Evolutionary conservation across 2,888 invertebrate genomes (phyloP).

Genomic region (Pandemis heparana): DNA sequence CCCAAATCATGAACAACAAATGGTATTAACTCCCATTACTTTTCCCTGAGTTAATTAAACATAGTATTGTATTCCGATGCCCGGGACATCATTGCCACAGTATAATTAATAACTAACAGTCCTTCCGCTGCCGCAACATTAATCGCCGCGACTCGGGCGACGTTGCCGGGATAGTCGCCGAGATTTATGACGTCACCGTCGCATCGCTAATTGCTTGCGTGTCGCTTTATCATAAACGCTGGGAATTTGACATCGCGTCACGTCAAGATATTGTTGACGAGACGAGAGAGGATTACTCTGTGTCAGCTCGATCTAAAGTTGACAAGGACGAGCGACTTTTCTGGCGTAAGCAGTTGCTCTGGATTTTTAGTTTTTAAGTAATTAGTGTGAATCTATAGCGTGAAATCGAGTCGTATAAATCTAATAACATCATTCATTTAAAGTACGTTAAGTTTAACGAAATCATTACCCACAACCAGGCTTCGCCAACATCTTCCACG

Average conservation of each 20-base stretch:
- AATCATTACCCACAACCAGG: no score
- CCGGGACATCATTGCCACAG: constrained; percentile 7
- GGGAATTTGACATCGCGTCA: constrained; percentile 19
- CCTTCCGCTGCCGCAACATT: constrained; percentile 9
- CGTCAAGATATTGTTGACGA: constrained; percentile 4
- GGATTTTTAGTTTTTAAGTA: background rate
- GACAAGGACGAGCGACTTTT: background rate
- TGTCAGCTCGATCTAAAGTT: background rate
- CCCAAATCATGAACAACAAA: background rate
- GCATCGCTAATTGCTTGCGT: constrained; percentile 20
- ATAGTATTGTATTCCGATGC: constrained; percentile 9
- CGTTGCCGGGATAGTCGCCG: constrained; percentile 2
- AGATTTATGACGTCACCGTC: constrained; percentile 17
- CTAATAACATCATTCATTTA: no score
- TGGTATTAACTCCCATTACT: background rate
- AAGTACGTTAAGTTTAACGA: no score
- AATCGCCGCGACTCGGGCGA: constrained; percentile 8
- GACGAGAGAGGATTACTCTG: background rate
- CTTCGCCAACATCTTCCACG: no score
- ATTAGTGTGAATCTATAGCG: no score
- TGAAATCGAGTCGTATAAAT: no score
- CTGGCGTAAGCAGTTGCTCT: background rate
- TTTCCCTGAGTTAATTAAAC: background rate
- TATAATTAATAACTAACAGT: constrained; percentile 5
- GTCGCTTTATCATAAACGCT: constrained; percentile 25